Percentiles rank a stretch among this genome's conserved stretches.
Evolutionary conservation across 2,797 vertebrate genomes (phyloP).

Genomic region (Furcifer pardalis): DNA sequence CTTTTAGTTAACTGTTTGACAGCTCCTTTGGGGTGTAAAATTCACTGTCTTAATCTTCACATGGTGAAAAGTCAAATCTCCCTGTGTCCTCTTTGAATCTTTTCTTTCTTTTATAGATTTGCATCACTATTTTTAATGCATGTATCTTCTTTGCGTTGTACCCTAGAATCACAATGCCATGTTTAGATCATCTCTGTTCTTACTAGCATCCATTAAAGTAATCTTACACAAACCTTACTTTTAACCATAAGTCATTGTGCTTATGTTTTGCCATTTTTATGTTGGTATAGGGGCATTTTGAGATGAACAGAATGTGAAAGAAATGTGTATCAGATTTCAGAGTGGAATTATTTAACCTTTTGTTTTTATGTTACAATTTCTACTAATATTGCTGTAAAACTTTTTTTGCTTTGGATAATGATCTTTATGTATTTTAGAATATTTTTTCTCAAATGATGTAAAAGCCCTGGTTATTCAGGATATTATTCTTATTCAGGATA

Average conservation of each 20-base stretch:
- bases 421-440: not conserved
- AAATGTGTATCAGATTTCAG: not conserved
- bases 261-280: not conserved
- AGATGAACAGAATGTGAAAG: not conserved
- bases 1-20: not conserved
- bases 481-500: not conserved
- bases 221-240: too few relatives aligned
- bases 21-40: not conserved
- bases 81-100: not conserved
- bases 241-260: not conserved
- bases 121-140: not conserved
- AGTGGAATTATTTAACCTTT: not conserved
- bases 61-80: not conserved
- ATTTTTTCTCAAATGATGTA: not conserved
- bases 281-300: not conserved
- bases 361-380: not conserved
- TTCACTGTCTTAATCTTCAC: not conserved
- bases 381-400: not conserved
- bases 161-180: not conserved
- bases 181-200: not conserved
- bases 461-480: not conserved
- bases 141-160: constrained; percentile 8
- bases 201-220: not conserved
- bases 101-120: not conserved
- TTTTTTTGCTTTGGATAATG: not conserved